A percentile compares a stretch with the other conserved stretches of the same genome.
These are phyloP conservation scores for Linhomoeus sp. DNA, from an alignment of 2,888 invertebrate genomes.

Conservation along the genomic window DNA sequence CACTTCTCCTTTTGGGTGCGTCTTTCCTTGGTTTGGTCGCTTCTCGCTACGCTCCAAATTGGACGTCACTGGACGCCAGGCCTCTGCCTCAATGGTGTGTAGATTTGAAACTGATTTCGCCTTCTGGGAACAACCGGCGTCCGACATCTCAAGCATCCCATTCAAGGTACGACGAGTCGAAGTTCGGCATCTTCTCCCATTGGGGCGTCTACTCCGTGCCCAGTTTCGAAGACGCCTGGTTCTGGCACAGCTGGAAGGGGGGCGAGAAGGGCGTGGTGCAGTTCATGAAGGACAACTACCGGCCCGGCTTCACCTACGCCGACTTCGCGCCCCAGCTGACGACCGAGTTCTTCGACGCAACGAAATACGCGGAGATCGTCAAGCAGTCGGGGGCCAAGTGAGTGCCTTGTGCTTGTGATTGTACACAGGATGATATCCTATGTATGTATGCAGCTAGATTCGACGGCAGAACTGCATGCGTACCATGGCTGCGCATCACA, in stretches of 20 bases:
- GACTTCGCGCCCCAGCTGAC: constrained; percentile 70
- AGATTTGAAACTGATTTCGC: too few species aligned
- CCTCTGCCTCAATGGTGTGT: too few species aligned
- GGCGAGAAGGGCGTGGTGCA: constrained; percentile 17
- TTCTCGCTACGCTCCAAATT: too few species aligned
- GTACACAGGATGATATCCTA: neutral
- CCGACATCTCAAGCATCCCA: too few species aligned
- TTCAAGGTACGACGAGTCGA: too few species aligned
- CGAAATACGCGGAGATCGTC: constrained; percentile 65
- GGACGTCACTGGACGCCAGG: too few species aligned
- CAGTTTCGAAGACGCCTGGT: constrained; percentile 70
- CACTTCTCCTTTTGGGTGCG: too few species aligned
- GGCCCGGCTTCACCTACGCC: constrained; percentile 65
- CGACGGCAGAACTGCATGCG: neutral
- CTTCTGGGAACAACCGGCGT: too few species aligned
- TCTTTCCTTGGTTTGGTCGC: too few species aligned
- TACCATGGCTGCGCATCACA: neutral
- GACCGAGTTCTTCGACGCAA: constrained; percentile 65
- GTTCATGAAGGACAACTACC: constrained; percentile 64
- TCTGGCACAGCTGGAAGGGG: constrained; percentile 24
- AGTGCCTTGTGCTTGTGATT: constrained; percentile 34
- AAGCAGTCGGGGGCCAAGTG: too few species aligned
- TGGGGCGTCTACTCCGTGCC: constrained; percentile 40
- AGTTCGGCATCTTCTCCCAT: too few species aligned
- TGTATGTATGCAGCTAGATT: neutral